phyloP scores from a whole-genome alignment of 2,888 invertebrate genomes.

The Patella pellucida region DNA sequence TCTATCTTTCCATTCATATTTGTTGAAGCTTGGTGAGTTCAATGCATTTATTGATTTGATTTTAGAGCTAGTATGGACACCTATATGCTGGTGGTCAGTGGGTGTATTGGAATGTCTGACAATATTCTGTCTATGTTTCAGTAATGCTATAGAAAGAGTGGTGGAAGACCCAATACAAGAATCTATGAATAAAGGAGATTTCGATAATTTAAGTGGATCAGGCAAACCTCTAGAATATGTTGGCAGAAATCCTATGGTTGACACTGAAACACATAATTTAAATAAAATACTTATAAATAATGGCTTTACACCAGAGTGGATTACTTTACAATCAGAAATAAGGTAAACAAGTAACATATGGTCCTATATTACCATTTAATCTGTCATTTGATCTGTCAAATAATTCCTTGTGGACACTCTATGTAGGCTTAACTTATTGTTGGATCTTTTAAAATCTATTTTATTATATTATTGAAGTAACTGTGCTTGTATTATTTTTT shows the following conservation, averaged over 20 bases:
- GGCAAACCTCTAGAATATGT: slow-evolving; percentile 84
- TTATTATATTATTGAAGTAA: no score
- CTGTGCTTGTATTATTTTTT: no score
- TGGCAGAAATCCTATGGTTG: slow-evolving; percentile 86
- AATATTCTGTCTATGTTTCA: slow-evolving; percentile 32
- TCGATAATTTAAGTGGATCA: slow-evolving; percentile 84
- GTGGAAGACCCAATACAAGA: slow-evolving; percentile 94
- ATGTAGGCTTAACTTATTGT: no score
- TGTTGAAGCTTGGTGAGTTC: not conserved
- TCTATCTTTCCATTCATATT: no score
- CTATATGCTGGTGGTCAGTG: not conserved
- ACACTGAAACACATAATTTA: slow-evolving; percentile 87
- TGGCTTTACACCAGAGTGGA: slow-evolving; percentile 93
- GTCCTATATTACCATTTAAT: no score
- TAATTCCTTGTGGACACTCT: no score
- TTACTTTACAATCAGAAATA: slow-evolving; percentile 87
- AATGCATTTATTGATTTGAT: not conserved
- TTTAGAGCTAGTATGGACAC: not conserved
- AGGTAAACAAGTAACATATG: slow-evolving; percentile 75
- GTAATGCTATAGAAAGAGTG: slow-evolving; percentile 84
- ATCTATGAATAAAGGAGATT: slow-evolving; percentile 90
- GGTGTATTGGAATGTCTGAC: no score
- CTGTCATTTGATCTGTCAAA: no score
- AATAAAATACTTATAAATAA: slow-evolving; percentile 89
- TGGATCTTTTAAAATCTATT: no score